phyloP scores from a whole-genome alignment of 1,140 invertebrate species.

The Philotrypesis tridentata region DNA sequence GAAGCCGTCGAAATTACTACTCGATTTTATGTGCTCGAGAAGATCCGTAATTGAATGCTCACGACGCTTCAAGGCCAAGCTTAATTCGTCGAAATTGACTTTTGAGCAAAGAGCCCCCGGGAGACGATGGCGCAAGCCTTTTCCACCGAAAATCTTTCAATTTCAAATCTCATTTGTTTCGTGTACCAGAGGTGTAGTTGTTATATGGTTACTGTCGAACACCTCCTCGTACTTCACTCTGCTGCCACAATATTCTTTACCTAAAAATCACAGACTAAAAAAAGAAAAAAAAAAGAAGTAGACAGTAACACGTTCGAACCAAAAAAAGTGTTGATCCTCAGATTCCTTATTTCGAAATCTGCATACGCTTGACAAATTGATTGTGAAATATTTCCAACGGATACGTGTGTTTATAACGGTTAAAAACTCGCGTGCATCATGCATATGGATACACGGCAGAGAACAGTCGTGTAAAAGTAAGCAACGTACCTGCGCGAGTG shows the following conservation, averaged over 20 bases:
- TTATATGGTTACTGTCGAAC: no score
- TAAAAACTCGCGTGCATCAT: background rate
- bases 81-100: background rate
- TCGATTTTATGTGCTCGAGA: background rate
- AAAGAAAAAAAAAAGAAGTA: no score
- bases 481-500: background rate
- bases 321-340: background rate
- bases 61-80: background rate
- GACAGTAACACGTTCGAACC: no score
- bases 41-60: background rate
- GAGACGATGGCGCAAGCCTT: background rate
- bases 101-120: background rate
- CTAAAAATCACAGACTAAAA: no score
- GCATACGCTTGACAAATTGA: slow-evolving; percentile 15
- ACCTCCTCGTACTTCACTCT: no score
- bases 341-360: slow-evolving; percentile 11
- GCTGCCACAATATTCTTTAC: no score
- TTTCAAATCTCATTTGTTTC: no score
- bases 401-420: background rate
- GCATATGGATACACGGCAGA: background rate
- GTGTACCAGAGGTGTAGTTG: no score
- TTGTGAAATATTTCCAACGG: slow-evolving; percentile 3
- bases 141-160: background rate
- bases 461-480: background rate
- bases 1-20: background rate